Evolutionary conservation across 92 coral and sea anemone species (phyloP).

Genomic region (Epizoanthus scotinus): DNA sequence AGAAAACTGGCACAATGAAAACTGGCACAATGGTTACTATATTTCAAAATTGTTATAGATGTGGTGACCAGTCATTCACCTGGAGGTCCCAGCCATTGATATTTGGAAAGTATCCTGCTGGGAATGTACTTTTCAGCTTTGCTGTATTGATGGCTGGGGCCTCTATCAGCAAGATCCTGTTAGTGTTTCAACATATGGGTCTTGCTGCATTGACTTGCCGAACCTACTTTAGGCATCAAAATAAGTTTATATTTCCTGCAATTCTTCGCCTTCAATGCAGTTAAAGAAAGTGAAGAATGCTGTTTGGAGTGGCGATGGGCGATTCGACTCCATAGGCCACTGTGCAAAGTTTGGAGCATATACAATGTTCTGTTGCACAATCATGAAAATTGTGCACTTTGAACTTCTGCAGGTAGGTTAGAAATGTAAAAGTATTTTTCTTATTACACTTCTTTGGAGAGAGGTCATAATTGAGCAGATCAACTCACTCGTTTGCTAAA

Average conservation of each 20-base stretch:
- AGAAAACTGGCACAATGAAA: constrained; percentile 38
- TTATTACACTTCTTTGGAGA: too few species aligned
- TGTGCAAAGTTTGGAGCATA: constrained; percentile 45
- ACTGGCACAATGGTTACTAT: too few species aligned
- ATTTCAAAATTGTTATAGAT: constrained; percentile 18
- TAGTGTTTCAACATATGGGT: constrained; percentile 46
- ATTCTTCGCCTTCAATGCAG: constrained; percentile 22
- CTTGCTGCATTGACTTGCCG: constrained; percentile 30
- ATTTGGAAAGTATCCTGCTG: constrained; percentile 44
- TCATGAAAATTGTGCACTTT: constrained; percentile 42
- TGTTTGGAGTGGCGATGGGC: too few species aligned
- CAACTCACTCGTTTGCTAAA: too few species aligned
- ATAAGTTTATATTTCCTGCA: constrained; percentile 37
- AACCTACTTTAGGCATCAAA: constrained; percentile 39
- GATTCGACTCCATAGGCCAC: constrained; percentile 43
- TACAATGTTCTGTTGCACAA: constrained; percentile 38
- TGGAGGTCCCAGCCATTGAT: constrained; percentile 45
- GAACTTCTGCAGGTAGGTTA: constrained; percentile 43
- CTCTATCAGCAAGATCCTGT: too few species aligned
- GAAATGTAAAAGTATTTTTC: not conserved
- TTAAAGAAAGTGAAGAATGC: not conserved
- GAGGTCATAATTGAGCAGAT: too few species aligned
- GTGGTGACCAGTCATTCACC: constrained; percentile 31
- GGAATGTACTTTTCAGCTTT: constrained; percentile 41
- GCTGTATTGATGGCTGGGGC: constrained; percentile 43